A percentile compares a stretch with the other conserved stretches of the same genome.
These are phyloP conservation scores for Addax nasomaculatus DNA, from an alignment of 2,113 vertebrate genomes.

Conservation along the genomic window DNA sequence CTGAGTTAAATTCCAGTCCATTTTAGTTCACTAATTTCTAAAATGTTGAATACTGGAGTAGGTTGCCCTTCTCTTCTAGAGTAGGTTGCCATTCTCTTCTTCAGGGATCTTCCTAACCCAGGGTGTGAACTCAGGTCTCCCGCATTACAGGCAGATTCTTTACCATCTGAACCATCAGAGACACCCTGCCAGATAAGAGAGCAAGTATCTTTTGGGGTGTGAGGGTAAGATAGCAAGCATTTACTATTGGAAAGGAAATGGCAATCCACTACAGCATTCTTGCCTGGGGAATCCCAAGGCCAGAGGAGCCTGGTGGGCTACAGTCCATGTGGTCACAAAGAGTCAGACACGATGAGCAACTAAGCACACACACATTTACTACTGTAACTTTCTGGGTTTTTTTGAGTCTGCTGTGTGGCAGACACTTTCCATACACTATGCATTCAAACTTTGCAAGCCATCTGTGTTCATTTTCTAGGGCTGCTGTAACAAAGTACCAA, in stretches of 20 bases:
- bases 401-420: not conserved
- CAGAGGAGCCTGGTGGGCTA: not conserved
- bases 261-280: not conserved
- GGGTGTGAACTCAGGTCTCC: not conserved
- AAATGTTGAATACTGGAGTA: not conserved
- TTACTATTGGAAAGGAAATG: not conserved
- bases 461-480: not conserved
- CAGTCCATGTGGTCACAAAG: not conserved
- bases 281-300: not conserved
- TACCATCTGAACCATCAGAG: not conserved
- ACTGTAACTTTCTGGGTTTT: rapidly evolving
- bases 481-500: not conserved
- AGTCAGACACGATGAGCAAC: not conserved
- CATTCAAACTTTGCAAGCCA: not conserved
- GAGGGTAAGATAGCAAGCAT: not conserved
- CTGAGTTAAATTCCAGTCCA: not conserved
- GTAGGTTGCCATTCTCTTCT: not conserved
- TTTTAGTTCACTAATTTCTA: not conserved
- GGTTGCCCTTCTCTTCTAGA: not conserved
- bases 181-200: not conserved
- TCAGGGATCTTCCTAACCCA: not conserved
- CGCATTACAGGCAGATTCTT: not conserved
- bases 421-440: not conserved
- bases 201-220: not conserved
- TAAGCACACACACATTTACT: not conserved